These are phyloP conservation scores for Carcharodon carcharias DNA, from an alignment of 2,797 vertebrate species.

Conservation along the genomic window DNA sequence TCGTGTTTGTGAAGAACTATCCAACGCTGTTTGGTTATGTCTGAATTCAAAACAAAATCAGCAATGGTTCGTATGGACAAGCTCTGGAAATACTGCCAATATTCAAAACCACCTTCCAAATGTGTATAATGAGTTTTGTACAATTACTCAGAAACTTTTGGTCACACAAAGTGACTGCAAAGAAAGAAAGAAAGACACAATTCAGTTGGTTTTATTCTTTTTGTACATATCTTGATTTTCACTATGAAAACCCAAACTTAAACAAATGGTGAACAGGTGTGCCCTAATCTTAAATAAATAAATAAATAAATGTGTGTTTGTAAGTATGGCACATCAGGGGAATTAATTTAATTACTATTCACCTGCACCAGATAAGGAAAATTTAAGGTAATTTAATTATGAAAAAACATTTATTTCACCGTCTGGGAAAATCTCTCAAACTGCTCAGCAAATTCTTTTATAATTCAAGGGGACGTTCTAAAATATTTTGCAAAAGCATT, in stretches of 20 bases:
- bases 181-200: background rate
- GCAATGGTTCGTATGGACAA: background rate
- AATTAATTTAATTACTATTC: background rate
- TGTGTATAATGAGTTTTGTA: too few relatives aligned
- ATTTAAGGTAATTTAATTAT: background rate
- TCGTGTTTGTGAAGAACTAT: background rate
- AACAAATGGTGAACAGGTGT: background rate
- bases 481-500: background rate
- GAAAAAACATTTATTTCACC: background rate
- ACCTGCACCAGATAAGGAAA: background rate
- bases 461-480: background rate
- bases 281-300: background rate
- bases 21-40: background rate
- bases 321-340: background rate
- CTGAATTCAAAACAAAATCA: background rate
- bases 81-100: background rate
- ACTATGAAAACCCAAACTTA: background rate
- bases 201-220: background rate
- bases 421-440: background rate
- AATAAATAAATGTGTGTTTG: too few relatives aligned
- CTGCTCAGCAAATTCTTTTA: background rate
- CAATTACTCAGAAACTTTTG: too few relatives aligned
- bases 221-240: background rate
- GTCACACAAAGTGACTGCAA: background rate
- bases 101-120: too few relatives aligned